Percentiles rank a stretch among this genome's conserved stretches.
Evolutionary conservation across 2,797 vertebrate species (phyloP).

Genomic region (Emys orbicularis): DNA sequence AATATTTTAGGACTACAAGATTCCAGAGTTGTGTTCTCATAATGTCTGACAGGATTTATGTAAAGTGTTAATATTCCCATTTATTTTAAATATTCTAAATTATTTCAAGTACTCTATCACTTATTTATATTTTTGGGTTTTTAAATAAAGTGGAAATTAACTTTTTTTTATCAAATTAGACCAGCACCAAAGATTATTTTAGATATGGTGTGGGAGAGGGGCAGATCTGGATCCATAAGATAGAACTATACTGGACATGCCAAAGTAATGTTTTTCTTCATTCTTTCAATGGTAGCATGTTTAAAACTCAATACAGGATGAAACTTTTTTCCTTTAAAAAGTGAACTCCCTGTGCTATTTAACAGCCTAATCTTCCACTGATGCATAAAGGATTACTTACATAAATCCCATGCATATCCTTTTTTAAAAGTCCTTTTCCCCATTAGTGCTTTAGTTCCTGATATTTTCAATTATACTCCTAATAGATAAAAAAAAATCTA

Average conservation of each 20-base stretch:
- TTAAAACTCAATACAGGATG: neutral
- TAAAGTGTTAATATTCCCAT: neutral
- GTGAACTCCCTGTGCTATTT: neutral
- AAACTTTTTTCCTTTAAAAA: neutral
- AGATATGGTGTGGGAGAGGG: neutral
- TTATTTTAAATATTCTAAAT: neutral
- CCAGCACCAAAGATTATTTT: neutral
- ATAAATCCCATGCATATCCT: neutral
- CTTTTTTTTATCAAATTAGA: neutral
- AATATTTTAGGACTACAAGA: neutral
- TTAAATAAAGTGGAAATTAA: neutral
- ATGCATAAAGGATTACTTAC: neutral
- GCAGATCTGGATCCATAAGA: rapidly evolving
- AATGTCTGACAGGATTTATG: neutral
- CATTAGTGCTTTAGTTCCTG: neutral
- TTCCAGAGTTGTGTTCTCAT: neutral
- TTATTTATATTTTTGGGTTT: neutral
- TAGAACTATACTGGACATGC: neutral
- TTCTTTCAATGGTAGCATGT: neutral
- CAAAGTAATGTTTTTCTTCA: neutral
- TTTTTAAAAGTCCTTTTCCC: neutral
- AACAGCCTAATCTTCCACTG: neutral
- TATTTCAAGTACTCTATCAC: neutral
- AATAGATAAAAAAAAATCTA: neutral
- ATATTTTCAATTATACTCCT: neutral